These are phyloP conservation scores for Pinna nobilis DNA, from an alignment of 1,140 invertebrate species.

Conservation along the genomic window DNA sequence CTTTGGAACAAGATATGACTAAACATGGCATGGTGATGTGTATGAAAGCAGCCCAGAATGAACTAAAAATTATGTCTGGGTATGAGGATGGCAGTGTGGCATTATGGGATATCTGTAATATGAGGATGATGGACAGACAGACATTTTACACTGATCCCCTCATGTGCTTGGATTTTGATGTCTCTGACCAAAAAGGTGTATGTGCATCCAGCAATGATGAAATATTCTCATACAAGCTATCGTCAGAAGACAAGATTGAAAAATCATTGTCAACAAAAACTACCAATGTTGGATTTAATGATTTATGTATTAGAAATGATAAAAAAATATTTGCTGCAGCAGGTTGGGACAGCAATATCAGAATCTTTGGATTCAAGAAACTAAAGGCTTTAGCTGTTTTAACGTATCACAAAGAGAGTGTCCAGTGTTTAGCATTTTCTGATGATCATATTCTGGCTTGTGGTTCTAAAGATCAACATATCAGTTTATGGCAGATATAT, in stretches of 20 bases:
- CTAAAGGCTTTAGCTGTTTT: slow-evolving; percentile 84
- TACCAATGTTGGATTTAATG: slow-evolving; percentile 66
- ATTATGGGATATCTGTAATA: slow-evolving; percentile 57
- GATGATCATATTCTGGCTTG: slow-evolving; percentile 55
- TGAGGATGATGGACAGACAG: slow-evolving; percentile 29
- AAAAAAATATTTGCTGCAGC: slow-evolving; percentile 84
- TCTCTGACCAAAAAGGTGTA: slow-evolving; percentile 36
- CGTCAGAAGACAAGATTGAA: slow-evolving; percentile 27
- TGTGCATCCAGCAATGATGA: slow-evolving; percentile 52
- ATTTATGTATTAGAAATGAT: slow-evolving; percentile 82
- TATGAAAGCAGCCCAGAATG: slow-evolving; percentile 13
- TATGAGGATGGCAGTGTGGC: slow-evolving; percentile 63
- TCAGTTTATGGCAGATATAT: slow-evolving; percentile 66
- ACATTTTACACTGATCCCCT: slow-evolving; percentile 50
- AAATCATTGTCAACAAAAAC: slow-evolving; percentile 8
- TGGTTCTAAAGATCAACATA: slow-evolving; percentile 62
- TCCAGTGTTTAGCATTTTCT: slow-evolving; percentile 59
- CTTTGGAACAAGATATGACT: slow-evolving; percentile 27
- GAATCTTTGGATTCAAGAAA: slow-evolving; percentile 87
- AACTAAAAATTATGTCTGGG: slow-evolving; percentile 48
- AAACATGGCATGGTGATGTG: slow-evolving; percentile 60
- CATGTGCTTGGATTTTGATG: slow-evolving; percentile 55
- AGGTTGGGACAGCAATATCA: slow-evolving; percentile 85
- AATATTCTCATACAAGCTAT: slow-evolving; percentile 44
- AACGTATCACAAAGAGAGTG: slow-evolving; percentile 72